phyloP scores from a whole-genome alignment of 92 coral and sea anemone species.

The Porites evermanni region DNA sequence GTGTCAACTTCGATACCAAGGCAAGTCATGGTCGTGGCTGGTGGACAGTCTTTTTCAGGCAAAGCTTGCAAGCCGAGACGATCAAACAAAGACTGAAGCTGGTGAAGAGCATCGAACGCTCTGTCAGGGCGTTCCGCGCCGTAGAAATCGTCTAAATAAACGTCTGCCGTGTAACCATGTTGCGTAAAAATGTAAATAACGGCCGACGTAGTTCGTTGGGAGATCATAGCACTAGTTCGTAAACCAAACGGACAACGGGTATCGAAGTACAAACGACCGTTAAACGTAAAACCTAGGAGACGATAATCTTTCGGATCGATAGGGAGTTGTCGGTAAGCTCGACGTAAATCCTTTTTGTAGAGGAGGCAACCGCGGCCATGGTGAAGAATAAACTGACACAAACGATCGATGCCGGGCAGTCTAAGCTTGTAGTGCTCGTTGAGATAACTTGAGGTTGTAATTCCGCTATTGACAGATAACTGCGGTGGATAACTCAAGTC shows the following conservation, averaged over 20 bases:
- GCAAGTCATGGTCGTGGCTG: too few species aligned
- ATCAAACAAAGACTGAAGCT: too few species aligned
- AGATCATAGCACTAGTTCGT: too few species aligned
- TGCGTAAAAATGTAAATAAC: too few species aligned
- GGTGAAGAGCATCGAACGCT: too few species aligned
- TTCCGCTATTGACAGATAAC: background rate
- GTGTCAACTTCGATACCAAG: too few species aligned
- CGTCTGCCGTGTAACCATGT: too few species aligned
- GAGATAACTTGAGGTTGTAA: background rate
- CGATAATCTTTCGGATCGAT: constrained; percentile 2
- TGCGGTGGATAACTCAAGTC: constrained; percentile 32
- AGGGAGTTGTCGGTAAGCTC: constrained; percentile 7
- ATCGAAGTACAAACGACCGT: background rate
- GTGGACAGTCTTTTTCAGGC: background rate
- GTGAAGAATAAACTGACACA: constrained; percentile 4
- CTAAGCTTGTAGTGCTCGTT: constrained; percentile 4
- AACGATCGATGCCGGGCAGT: constrained; percentile 30
- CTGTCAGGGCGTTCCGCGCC: too few species aligned
- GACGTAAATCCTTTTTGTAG: constrained; percentile 22
- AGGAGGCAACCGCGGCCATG: constrained; percentile 32
- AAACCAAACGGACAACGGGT: too few species aligned
- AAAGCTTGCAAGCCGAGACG: background rate
- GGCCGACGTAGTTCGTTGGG: too few species aligned
- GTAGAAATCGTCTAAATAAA: too few species aligned
- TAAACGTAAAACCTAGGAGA: background rate